Evolutionary conservation across 2,888 invertebrate genomes (phyloP).

Genomic region (Globia sparganii): DNA sequence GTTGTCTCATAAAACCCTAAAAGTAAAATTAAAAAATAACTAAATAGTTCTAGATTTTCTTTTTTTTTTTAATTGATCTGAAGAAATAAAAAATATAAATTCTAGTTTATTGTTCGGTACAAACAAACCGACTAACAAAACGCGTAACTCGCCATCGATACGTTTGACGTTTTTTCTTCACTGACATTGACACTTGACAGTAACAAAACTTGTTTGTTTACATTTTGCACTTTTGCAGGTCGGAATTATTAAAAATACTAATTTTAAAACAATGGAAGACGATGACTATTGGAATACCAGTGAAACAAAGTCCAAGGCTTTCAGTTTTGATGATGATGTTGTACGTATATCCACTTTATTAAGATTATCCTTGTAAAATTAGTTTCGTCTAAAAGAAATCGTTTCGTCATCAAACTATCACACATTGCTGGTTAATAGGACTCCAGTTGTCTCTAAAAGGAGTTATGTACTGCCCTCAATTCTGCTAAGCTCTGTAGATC

Average conservation of each 20-base stretch:
- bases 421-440: rapidly evolving
- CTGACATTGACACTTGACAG: conserved; percentile 32
- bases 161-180: background rate
- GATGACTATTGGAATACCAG: conserved; percentile 95
- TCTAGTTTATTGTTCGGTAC: background rate
- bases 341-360: conserved; percentile 78
- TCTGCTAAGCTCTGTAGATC: background rate
- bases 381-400: conserved; percentile 1
- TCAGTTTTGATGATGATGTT: conserved; percentile 95
- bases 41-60: too few relatives aligned
- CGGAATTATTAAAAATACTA: background rate
- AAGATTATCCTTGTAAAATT: background rate
- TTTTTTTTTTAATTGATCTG: too few relatives aligned
- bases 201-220: conserved; percentile 38
- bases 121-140: conserved; percentile 21
- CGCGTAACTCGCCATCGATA: conserved; percentile 20
- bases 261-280: conserved; percentile 83
- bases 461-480: background rate
- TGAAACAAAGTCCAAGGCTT: conserved; percentile 92
- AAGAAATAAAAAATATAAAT: too few relatives aligned
- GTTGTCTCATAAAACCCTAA: too few relatives aligned
- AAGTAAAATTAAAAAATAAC: too few relatives aligned
- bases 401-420: conserved; percentile 5
- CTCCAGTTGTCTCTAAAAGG: background rate
- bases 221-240: background rate